phyloP scores from a whole-genome alignment of 1,140 invertebrate genomes.

The Caenorhabditis briggsae region DNA sequence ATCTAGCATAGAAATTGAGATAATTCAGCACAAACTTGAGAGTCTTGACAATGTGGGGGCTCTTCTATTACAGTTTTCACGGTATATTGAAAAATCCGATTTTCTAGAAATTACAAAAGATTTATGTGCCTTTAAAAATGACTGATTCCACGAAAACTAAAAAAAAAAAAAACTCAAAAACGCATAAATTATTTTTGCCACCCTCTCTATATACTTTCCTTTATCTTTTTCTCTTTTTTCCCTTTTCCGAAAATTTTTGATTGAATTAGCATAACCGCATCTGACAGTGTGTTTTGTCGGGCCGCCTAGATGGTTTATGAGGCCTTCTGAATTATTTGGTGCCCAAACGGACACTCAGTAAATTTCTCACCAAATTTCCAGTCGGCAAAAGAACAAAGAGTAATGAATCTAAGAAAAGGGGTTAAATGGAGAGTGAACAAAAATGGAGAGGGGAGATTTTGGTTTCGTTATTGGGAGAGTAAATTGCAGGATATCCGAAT shows the following conservation, averaged over 20 bases:
- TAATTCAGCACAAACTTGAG: too few species aligned
- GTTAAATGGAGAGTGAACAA: conserved; percentile 45
- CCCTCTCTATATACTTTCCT: too few species aligned
- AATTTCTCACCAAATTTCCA: too few species aligned
- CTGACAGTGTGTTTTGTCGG: conserved; percentile 47
- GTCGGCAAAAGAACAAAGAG: conserved; percentile 33
- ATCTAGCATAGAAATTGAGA: too few species aligned
- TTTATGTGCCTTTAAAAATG: not conserved
- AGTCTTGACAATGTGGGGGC: too few species aligned
- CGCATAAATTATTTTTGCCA: conserved; percentile 20
- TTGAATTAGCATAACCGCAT: conserved; percentile 53
- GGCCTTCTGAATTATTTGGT: conserved; percentile 19
- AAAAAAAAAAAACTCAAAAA: too few species aligned
- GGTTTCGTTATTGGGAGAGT: not conserved
- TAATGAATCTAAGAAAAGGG: conserved; percentile 47
- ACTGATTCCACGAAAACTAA: not conserved
- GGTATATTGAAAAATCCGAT: too few species aligned
- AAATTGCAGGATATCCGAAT: conserved; percentile 47
- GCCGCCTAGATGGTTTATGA: conserved; percentile 39
- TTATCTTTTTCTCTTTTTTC: not conserved
- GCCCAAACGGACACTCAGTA: not conserved
- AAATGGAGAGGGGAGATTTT: not conserved
- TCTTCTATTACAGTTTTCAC: too few species aligned
- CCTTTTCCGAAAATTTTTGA: conserved; percentile 13
- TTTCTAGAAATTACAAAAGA: too few species aligned